Conservation (phyloP, 2,888 invertebrate genomes). For the Mongoloraphidia duomilia region DNA sequence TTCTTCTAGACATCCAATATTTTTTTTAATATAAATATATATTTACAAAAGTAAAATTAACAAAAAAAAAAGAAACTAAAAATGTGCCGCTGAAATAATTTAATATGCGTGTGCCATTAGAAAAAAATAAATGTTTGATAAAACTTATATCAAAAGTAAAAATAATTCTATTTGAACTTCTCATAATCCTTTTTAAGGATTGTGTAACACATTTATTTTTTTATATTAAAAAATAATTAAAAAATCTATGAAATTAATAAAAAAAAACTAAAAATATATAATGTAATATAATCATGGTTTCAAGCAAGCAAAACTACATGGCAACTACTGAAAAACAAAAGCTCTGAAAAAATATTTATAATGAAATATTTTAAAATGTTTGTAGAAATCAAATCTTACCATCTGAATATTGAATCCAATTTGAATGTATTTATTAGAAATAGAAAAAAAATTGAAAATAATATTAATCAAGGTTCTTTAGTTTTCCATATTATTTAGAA, state of each 20-base stretch:
- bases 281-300: slow-evolving; percentile 1
- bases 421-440: slow-evolving; percentile 22
- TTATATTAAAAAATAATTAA: background rate
- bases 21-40: too few relatives aligned
- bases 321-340: slow-evolving; percentile 4
- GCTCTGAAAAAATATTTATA: background rate
- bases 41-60: too few relatives aligned
- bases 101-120: slow-evolving; percentile 11
- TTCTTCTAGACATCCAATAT: too few relatives aligned
- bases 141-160: background rate
- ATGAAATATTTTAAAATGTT: background rate
- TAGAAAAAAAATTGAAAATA: slow-evolving; percentile 19
- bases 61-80: too few relatives aligned
- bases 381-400: slow-evolving; percentile 31
- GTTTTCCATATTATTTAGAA: too few relatives aligned
- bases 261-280: background rate
- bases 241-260: background rate
- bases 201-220: background rate
- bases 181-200: background rate
- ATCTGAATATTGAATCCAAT: slow-evolving; percentile 28
- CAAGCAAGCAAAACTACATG: slow-evolving; percentile 5
- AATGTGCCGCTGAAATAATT: too few relatives aligned
- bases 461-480: background rate
- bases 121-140: slow-evolving; percentile 2
- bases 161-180: background rate